Conservation (phyloP, 1,140 invertebrate species). For the Batillaria attramentaria region DNA sequence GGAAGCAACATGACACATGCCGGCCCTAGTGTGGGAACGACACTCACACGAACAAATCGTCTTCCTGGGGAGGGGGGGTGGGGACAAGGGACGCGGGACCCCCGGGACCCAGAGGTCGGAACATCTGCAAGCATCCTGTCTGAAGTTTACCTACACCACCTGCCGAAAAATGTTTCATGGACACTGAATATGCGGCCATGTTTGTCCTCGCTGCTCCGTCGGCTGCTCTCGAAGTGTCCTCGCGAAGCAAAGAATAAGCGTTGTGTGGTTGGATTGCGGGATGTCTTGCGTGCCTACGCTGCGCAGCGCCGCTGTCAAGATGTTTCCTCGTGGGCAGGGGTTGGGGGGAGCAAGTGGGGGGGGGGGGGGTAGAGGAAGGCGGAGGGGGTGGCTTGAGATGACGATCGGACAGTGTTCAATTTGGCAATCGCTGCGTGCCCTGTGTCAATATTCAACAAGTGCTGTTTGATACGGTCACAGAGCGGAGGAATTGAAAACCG, state of each 20-base stretch:
- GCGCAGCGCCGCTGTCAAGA: too few relatives aligned
- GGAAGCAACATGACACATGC: too few relatives aligned
- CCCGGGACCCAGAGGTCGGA: background rate
- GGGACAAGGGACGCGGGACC: too few relatives aligned
- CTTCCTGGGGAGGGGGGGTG: too few relatives aligned
- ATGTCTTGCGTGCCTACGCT: background rate
- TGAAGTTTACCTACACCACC: constrained; percentile 22
- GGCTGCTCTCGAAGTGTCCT: background rate
- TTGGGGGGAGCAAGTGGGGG: background rate
- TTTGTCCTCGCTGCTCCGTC: background rate
- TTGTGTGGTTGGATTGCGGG: constrained; percentile 1
- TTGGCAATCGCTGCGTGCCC: too few relatives aligned
- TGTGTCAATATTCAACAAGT: background rate
- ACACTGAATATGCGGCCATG: background rate
- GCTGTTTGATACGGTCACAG: too few relatives aligned
- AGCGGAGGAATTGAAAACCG: too few relatives aligned
- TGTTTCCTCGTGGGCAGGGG: too few relatives aligned
- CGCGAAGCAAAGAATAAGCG: constrained; percentile 10
- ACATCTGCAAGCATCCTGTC: constrained; percentile 19
- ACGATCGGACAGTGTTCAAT: too few relatives aligned
- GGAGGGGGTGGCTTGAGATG: background rate
- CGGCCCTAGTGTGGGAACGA: too few relatives aligned
- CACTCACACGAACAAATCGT: too few relatives aligned
- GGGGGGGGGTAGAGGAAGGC: background rate
- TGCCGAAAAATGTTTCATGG: background rate